Base-by-base conservation (phyloP, 2,888 invertebrate species). In the Esperia sulphurella region DNA sequence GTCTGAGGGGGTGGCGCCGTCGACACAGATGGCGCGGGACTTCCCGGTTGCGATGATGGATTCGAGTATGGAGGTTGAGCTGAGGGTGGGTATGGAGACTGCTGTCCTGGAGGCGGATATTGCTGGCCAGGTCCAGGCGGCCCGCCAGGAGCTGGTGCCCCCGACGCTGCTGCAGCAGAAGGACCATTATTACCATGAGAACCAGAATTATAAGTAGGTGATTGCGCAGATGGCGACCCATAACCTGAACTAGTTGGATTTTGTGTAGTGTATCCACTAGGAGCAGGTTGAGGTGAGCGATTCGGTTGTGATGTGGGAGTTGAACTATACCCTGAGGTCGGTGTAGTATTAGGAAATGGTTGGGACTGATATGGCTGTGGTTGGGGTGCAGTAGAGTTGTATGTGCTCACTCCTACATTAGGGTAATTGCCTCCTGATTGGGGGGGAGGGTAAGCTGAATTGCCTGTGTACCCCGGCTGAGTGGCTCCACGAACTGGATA, bases 161-260 rank as follows among this genome's bases (percentile, higher is more conserved):
- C 88, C 6, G 91, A 82, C 4, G 91, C 79, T 5, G 83, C 88
- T 21, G 91, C 90, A 9, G 90, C 69, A 39, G 87, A 82, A 9
- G 86, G 90, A 5, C 81, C 84, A 54, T 89, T 91, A 66, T 83
- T 91, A 30, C 83, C 81, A 64, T 89, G 92, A 30, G 91, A 79
- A 61, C 92, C 92, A 53, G 93, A 92, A 47, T 93, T 93, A 48
- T 91, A 91, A 14, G 92, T 91, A 1, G 93, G 92, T 1, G 93
- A 92, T 65, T 92, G 92, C 29, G 92, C 91, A 61, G 93, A 90
- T 48, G 91, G 92, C n/a, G 93, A 91, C 0, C 93, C 92, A 75
- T 92, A 93, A 28, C 92, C 93, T 45, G 89, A 68, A 77, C 83
- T 75, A 58, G 86, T 58, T 68, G 92, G 65, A 82, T 92, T 91